These are phyloP conservation scores for Agriopis aurantiaria DNA, from an alignment of 2,888 invertebrate genomes.

Conservation along the genomic window DNA sequence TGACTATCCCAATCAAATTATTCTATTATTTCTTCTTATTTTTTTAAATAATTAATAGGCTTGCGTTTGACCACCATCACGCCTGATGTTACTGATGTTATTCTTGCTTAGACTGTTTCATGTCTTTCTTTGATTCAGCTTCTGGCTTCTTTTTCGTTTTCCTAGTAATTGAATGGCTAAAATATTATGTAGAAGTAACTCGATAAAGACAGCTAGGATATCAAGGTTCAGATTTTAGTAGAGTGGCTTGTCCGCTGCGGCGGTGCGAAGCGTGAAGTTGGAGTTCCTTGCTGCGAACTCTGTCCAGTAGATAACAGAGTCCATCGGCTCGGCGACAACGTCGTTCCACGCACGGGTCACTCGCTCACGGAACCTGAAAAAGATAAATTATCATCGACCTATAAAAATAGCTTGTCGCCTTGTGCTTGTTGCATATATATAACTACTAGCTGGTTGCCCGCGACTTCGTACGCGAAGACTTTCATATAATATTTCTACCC, in stretches of 20 bases:
- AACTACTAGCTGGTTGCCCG: too few relatives aligned
- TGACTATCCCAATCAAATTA: too few relatives aligned
- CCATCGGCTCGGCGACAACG: slow-evolving; percentile 84
- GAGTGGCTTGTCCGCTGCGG: slow-evolving; percentile 84
- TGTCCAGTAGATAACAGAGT: slow-evolving; percentile 88
- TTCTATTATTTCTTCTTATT: too few relatives aligned
- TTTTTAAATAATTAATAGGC: too few relatives aligned
- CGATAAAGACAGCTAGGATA: slow-evolving; percentile 51
- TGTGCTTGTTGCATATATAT: too few relatives aligned
- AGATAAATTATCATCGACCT: too few relatives aligned
- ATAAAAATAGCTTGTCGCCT: too few relatives aligned
- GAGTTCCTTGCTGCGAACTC: slow-evolving; percentile 87
- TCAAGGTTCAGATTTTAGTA: slow-evolving; percentile 83
- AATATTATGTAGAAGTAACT: slow-evolving; percentile 41
- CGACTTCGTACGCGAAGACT: too few relatives aligned
- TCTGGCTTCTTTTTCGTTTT: slow-evolving; percentile 34
- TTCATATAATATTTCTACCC: too few relatives aligned
- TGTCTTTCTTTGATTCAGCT: slow-evolving; percentile 35
- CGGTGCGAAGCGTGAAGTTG: slow-evolving; percentile 77
- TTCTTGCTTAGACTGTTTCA: slow-evolving; percentile 53
- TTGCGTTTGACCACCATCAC: too few relatives aligned
- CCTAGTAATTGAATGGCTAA: slow-evolving; percentile 43
- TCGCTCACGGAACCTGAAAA: slow-evolving; percentile 69
- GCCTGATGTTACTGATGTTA: slow-evolving; percentile 7
- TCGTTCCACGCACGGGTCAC: slow-evolving; percentile 86